These are phyloP conservation scores for Kryptopterus vitreolus DNA, from an alignment of 2,797 vertebrate genomes.

Conservation along the genomic window DNA sequence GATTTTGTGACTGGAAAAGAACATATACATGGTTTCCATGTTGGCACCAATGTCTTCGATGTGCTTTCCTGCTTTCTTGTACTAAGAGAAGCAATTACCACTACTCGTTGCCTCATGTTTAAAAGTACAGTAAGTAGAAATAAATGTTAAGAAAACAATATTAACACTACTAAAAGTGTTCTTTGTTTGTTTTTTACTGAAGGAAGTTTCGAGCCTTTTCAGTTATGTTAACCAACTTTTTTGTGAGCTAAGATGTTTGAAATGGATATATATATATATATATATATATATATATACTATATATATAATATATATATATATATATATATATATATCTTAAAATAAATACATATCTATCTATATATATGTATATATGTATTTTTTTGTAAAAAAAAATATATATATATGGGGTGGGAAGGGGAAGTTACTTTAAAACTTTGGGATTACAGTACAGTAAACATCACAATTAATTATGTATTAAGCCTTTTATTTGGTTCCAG, in stretches of 20 bases:
- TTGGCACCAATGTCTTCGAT: neutral
- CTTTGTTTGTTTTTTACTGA: neutral
- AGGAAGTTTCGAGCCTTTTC: neutral
- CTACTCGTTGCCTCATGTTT: conserved; percentile 16
- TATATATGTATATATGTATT: too few relatives aligned
- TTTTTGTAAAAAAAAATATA: neutral
- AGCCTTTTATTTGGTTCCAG: conserved; percentile 55
- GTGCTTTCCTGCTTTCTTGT: conserved; percentile 11
- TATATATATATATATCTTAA: too few relatives aligned
- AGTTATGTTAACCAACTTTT: conserved; percentile 9
- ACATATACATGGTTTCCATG: conserved; percentile 4
- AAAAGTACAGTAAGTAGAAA: conserved; percentile 25
- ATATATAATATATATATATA: too few relatives aligned
- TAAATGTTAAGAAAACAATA: neutral
- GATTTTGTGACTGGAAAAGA: conserved; percentile 22
- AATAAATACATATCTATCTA: too few relatives aligned
- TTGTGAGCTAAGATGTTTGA: neutral
- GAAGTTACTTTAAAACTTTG: conserved; percentile 27
- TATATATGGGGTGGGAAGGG: too few relatives aligned
- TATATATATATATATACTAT: too few relatives aligned
- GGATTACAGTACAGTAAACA: conserved; percentile 38
- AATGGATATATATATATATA: too few relatives aligned
- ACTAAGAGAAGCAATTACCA: neutral
- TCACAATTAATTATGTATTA: conserved; percentile 44
- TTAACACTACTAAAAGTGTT: neutral